phyloP scores from a whole-genome alignment of 2,888 invertebrate species.

The Rhaphigaster nebulosa region DNA sequence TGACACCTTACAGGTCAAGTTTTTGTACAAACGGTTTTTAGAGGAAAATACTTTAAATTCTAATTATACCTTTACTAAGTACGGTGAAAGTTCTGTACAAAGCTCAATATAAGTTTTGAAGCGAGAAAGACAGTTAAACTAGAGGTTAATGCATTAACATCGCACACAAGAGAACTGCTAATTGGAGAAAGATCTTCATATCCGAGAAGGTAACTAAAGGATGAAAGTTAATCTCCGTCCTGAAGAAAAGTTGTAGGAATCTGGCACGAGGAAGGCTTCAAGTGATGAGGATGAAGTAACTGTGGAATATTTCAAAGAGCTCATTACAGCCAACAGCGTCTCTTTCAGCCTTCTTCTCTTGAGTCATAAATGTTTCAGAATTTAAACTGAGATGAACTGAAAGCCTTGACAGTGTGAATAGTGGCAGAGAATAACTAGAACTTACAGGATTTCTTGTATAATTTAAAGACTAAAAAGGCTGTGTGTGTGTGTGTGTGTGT shows the following conservation, averaged over 20 bases:
- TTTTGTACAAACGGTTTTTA: not conserved
- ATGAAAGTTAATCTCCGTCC: not conserved
- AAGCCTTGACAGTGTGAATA: not conserved
- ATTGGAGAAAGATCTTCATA: not conserved
- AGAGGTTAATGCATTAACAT: conserved; percentile 14
- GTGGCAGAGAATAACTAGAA: not conserved
- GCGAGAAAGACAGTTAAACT: not conserved
- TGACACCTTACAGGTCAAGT: not conserved
- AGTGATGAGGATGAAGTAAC: not conserved
- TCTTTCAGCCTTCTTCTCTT: not conserved
- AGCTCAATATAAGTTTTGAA: not conserved
- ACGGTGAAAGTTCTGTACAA: not conserved
- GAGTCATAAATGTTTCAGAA: not conserved
- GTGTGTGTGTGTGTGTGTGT: no score
- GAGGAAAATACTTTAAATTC: not conserved
- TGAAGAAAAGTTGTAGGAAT: not conserved
- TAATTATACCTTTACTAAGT: not conserved
- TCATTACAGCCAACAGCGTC: not conserved
- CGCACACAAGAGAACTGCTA: not conserved
- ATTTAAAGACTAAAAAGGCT: no score
- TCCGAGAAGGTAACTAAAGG: not conserved
- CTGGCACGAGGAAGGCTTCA: not conserved
- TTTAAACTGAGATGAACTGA: not conserved
- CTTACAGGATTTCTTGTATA: no score
- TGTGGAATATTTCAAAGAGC: not conserved